phyloP scores from a whole-genome alignment of 2,113 vertebrate species.

The Alectura lathami region DNA sequence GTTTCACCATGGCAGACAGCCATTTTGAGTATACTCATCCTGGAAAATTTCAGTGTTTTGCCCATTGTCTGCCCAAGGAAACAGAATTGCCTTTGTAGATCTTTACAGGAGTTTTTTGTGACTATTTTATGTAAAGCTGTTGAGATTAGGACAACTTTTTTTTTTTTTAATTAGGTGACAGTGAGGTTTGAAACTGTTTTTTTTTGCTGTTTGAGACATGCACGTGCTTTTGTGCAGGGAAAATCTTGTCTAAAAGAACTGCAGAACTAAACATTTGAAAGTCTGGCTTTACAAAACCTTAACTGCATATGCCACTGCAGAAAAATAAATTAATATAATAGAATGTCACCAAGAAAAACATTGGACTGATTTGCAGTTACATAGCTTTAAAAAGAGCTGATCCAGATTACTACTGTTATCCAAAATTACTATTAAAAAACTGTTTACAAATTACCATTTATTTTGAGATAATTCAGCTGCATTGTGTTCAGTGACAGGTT shows the following conservation, averaged over 20 bases:
- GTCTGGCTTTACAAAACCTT: not conserved
- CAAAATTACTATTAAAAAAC: not conserved
- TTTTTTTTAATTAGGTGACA: not conserved
- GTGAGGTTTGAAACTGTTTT: not conserved
- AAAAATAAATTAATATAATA: not conserved
- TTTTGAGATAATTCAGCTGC: conserved; percentile 46
- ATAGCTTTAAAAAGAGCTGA: not conserved
- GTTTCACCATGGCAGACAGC: conserved; percentile 3
- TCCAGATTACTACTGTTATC: conserved; percentile 4
- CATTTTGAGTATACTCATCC: not conserved
- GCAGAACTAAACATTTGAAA: not conserved
- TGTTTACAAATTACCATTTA: conserved; percentile 23
- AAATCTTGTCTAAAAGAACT: not conserved
- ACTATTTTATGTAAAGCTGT: not conserved
- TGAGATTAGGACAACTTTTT: not conserved
- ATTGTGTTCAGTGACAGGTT: conserved; percentile 42
- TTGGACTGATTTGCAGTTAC: not conserved
- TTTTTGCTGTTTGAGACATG: not conserved
- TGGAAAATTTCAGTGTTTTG: conserved; percentile 2
- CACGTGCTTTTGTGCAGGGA: not conserved
- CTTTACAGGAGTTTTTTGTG: not conserved
- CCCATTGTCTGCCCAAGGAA: not conserved
- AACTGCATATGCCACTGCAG: not conserved
- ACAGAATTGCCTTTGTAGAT: not conserved
- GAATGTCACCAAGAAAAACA: not conserved